Conservation (phyloP, 35 echinoderm and acorn worm species). For the Apostichopus parvimensis region DNA sequence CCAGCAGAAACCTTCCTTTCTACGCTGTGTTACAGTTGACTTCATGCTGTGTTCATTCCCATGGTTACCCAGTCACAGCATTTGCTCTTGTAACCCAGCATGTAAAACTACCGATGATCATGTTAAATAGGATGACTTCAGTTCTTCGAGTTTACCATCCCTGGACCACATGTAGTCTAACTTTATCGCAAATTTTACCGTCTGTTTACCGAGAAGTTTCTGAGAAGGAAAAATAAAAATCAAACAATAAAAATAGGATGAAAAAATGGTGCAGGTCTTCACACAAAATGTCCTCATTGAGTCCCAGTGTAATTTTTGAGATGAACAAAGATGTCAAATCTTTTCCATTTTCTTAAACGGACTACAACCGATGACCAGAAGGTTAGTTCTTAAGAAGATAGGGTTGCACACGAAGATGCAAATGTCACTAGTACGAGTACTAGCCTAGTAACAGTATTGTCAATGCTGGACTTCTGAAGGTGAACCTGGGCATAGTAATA, state of each 20-base stretch:
- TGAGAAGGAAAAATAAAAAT: conserved; percentile 23
- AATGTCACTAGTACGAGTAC: background rate
- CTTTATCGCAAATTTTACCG: conserved; percentile 76
- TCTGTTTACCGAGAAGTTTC: conserved; percentile 86
- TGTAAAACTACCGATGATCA: background rate
- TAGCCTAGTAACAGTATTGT: background rate
- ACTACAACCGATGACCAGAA: background rate
- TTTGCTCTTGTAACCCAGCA: background rate
- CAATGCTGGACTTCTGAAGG: no score
- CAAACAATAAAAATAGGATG: no score
- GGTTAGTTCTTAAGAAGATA: no score
- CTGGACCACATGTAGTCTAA: conserved; percentile 76
- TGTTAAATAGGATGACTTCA: conserved; percentile 10
- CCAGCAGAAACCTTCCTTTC: background rate
- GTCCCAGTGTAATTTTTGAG: no score
- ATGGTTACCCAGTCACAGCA: background rate
- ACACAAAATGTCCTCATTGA: no score
- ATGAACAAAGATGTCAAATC: no score
- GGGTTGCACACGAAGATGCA: no score
- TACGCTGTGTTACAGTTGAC: background rate
- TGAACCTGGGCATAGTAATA: no score
- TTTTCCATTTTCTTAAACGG: no score
- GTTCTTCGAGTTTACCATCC: conserved; percentile 72
- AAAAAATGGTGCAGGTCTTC: no score
- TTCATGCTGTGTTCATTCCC: background rate